phyloP scores from a whole-genome alignment of 2,888 invertebrate species.

The Phortica okadai region DNA sequence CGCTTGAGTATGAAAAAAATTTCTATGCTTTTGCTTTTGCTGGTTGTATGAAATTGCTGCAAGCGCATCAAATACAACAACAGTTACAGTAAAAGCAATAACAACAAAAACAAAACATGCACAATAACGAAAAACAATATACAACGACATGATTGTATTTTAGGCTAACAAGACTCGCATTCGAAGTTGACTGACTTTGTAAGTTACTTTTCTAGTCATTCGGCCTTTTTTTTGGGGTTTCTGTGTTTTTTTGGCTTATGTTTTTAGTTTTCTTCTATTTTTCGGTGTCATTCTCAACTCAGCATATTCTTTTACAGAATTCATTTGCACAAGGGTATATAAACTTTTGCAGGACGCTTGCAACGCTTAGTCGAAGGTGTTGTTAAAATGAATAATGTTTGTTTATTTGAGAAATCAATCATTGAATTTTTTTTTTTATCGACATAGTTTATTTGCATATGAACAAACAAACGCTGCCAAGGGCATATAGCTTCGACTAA shows the following conservation, averaged over 20 bases:
- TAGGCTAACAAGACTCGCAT: conserved; percentile 8
- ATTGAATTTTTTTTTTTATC: too few species aligned
- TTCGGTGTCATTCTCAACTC: neutral
- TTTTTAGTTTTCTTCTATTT: neutral
- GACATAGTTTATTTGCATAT: too few species aligned
- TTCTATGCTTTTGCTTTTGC: neutral
- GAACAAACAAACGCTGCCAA: too few species aligned
- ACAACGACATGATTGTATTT: conserved; percentile 21
- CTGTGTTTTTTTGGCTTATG: neutral
- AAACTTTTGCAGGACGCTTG: too few species aligned
- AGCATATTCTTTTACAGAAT: neutral
- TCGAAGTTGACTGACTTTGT: conserved; percentile 19
- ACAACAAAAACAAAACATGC: neutral
- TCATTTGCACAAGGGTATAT: too few species aligned
- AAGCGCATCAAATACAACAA: conserved; percentile 18
- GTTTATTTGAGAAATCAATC: too few species aligned
- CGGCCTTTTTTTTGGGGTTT: neutral
- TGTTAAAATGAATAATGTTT: too few species aligned
- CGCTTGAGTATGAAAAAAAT: neutral
- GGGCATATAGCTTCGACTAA: too few species aligned
- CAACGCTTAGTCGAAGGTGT: too few species aligned
- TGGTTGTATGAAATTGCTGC: conserved; percentile 9
- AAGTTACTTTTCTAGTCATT: neutral
- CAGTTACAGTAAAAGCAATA: neutral
- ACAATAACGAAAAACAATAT: conserved; percentile 5